phyloP scores from a whole-genome alignment of 2,113 vertebrate genomes.

The Herpailurus yagouaroundi region DNA sequence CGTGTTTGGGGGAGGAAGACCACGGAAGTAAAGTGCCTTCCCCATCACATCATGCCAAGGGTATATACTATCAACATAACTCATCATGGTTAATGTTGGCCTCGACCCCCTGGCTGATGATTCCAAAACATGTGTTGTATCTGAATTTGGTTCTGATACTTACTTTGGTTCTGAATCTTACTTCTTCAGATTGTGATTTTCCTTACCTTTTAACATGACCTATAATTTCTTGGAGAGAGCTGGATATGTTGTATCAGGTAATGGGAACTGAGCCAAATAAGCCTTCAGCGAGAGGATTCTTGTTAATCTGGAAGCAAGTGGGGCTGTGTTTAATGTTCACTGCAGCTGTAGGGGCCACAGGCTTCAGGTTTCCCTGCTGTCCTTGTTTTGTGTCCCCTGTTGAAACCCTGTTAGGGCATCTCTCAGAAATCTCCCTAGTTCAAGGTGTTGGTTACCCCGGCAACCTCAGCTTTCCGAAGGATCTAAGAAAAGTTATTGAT shows the following conservation, averaged over 20 bases:
- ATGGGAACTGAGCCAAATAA: background rate
- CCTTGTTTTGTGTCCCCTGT: background rate
- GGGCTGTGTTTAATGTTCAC: background rate
- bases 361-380: background rate
- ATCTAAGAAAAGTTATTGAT: background rate
- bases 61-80: background rate
- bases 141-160: background rate
- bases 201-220: background rate
- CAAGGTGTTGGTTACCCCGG: background rate
- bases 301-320: background rate
- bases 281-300: background rate
- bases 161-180: background rate
- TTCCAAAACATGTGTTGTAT: background rate
- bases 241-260: background rate
- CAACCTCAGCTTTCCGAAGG: background rate
- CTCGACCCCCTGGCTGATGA: background rate
- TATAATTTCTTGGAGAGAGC: background rate
- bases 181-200: background rate
- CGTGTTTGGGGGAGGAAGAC: background rate
- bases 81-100: too few species aligned
- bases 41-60: background rate
- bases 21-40: background rate
- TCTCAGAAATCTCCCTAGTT: background rate
- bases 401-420: background rate
- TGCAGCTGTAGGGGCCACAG: fast-evolving